phyloP scores from a whole-genome alignment of 2,113 vertebrate genomes.

The Numida meleagris region DNA sequence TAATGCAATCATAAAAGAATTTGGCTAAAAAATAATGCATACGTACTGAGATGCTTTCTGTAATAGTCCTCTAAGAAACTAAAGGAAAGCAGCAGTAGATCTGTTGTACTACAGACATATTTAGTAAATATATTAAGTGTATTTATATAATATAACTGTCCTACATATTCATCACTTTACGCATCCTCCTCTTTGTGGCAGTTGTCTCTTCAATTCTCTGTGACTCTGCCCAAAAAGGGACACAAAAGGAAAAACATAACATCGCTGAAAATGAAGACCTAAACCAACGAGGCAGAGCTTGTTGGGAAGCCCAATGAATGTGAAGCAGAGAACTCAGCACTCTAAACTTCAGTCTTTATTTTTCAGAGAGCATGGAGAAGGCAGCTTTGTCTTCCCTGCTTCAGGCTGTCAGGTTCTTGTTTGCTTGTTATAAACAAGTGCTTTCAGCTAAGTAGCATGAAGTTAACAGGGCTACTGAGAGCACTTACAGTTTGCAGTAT shows the following conservation, averaged over 20 bases:
- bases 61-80: constrained; percentile 26
- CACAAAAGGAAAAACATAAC: background rate
- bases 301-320: background rate
- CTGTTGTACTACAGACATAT: constrained; percentile 69
- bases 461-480: background rate
- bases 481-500: background rate
- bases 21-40: constrained; percentile 19
- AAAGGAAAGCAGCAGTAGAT: constrained; percentile 55
- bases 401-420: background rate
- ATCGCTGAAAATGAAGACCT: background rate
- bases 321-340: background rate
- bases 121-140: constrained; percentile 61
- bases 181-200: background rate
- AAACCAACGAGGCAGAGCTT: background rate
- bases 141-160: constrained; percentile 32
- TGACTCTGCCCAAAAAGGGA: background rate
- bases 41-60: constrained; percentile 37
- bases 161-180: background rate
- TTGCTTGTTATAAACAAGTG: background rate
- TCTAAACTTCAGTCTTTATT: background rate
- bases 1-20: constrained; percentile 19
- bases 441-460: background rate
- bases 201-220: background rate
- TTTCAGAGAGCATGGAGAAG: background rate
- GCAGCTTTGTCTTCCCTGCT: background rate